Percentiles rank a stretch among this genome's conserved stretches.
Conservation (phyloP, 2,113 vertebrate genomes). For the Pseudois nayaur region DNA sequence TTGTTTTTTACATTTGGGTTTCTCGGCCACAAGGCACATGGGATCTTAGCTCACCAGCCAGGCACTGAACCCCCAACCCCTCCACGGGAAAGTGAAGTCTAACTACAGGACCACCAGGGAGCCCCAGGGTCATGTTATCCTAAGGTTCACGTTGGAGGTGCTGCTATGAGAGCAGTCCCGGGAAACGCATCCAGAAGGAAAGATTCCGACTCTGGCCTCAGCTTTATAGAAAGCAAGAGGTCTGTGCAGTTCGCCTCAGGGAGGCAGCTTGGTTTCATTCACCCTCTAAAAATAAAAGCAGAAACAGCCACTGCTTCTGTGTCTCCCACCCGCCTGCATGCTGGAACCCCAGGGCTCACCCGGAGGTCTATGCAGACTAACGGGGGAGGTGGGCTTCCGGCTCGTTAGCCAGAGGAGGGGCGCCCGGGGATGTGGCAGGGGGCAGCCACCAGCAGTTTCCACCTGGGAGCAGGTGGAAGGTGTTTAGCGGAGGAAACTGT, state of each 20-base stretch:
- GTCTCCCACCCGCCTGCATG: not conserved
- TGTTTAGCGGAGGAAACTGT: not conserved
- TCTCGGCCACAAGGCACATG: not conserved
- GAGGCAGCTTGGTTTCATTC: not conserved
- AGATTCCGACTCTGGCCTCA: not conserved
- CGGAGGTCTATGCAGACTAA: not conserved
- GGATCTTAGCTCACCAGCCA: not conserved
- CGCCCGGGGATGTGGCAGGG: rapidly evolving
- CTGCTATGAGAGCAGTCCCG: not conserved
- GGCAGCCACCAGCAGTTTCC: not conserved
- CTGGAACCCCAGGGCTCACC: rapidly evolving
- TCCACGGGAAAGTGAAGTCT: not conserved
- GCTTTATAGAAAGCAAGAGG: not conserved
- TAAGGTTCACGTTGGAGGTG: not conserved
- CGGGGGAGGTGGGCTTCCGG: rapidly evolving
- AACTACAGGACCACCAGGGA: not conserved
- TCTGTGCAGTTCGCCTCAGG: not conserved
- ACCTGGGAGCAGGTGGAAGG: not conserved
- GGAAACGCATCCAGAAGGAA: not conserved
- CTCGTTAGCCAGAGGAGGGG: rapidly evolving
- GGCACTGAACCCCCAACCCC: not conserved
- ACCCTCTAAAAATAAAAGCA: not conserved
- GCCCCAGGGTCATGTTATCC: not conserved
- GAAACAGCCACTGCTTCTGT: constrained; percentile 37
- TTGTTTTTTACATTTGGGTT: not conserved